These are phyloP conservation scores for Poecilus cupreus DNA, from an alignment of 2,888 invertebrate species.

Conservation along the genomic window DNA sequence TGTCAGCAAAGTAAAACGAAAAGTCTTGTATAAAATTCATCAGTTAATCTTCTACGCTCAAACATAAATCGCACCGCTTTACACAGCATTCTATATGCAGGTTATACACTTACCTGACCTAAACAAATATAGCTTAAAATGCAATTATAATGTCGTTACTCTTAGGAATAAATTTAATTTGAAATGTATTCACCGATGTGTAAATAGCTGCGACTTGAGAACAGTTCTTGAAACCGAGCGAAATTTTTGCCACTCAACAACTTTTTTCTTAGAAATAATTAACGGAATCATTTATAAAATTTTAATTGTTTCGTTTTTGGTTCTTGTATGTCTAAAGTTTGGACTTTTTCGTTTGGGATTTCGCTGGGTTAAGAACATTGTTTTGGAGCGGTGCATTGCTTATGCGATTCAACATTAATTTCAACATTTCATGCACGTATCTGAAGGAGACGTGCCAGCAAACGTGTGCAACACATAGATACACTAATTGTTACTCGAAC, in stretches of 20 bases:
- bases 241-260: neutral
- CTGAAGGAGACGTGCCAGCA: constrained; percentile 37
- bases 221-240: constrained; percentile 13
- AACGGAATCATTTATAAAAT: neutral
- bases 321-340: neutral
- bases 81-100: constrained; percentile 36
- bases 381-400: constrained; percentile 22
- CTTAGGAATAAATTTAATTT: constrained; percentile 30
- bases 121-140: constrained; percentile 12
- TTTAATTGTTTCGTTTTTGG: neutral
- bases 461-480: constrained; percentile 43
- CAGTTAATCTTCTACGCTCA: constrained; percentile 36
- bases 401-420: constrained; percentile 39
- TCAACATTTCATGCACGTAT: constrained; percentile 33
- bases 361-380: constrained; percentile 1
- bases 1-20: constrained; percentile 33
- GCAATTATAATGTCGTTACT: constrained; percentile 29
- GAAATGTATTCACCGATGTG: constrained; percentile 6
- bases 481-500: constrained; percentile 46
- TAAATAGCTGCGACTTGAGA: neutral
- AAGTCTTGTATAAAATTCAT: constrained; percentile 33
- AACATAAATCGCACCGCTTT: constrained; percentile 36
- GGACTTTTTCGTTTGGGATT: neutral
- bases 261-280: neutral
- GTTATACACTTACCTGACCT: constrained; percentile 30